These are phyloP conservation scores for Tragelaphus scriptus DNA, from an alignment of 2,113 vertebrate species.

Conservation along the genomic window DNA sequence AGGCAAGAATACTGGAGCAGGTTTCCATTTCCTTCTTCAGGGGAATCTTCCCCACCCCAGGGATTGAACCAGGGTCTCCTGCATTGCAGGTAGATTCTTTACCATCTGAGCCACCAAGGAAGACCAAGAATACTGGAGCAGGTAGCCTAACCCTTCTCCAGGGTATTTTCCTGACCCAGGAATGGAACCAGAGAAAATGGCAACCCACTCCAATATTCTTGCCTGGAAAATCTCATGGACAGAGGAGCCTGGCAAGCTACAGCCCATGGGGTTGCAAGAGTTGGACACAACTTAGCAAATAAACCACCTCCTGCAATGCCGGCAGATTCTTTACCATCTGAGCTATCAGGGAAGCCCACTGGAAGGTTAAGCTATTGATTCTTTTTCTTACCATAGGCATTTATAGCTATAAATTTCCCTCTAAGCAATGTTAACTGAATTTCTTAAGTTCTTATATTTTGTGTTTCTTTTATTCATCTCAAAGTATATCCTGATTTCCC, in stretches of 20 bases:
- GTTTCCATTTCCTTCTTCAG: not conserved
- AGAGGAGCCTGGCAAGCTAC: not conserved
- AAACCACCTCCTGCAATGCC: not conserved
- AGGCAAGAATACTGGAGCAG: not conserved
- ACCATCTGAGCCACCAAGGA: not conserved
- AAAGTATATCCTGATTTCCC: not conserved
- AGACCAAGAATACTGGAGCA: not conserved
- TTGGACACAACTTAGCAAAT: not conserved
- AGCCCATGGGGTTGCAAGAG: not conserved
- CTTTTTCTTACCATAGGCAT: not conserved
- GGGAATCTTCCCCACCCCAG: not conserved
- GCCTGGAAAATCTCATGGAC: not conserved
- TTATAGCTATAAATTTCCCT: not conserved
- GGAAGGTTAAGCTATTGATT: not conserved
- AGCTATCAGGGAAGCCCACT: not conserved
- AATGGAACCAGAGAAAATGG: not conserved
- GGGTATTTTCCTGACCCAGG: not conserved
- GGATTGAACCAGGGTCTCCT: not conserved
- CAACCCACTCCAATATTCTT: not conserved
- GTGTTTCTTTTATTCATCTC: not conserved
- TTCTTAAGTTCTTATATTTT: not conserved
- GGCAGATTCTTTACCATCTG: not conserved
- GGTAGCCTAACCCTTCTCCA: not conserved
- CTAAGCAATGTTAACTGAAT: not conserved
- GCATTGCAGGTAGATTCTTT: not conserved